Base-by-base conservation (phyloP, 2,888 invertebrate species). In the Tuberolachnus salignus region DNA sequence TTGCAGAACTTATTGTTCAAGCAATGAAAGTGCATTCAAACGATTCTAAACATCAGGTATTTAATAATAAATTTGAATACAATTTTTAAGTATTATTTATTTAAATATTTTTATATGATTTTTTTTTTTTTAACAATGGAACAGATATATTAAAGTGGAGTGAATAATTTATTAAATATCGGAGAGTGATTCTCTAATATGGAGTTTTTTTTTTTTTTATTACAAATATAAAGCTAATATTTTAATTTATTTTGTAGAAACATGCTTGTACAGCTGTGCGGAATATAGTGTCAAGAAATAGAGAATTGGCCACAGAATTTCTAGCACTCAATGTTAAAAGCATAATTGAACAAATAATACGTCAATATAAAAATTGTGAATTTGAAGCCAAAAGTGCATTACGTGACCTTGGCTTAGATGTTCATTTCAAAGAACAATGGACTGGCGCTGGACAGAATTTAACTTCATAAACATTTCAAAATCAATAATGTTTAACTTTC, bases 311-410 rank as follows among this genome's bases (percentile, higher is more conserved):
- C 0, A 61, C 78, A 14, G 81, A 81, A 53, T 78, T 81, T 69
- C 51, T 81, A 8, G 72, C 51, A 2, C 67, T 78, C 0, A 78
- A 73, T 44, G 71, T 63, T 3, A 80, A 81, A 80, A 72, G 72
- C 13, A 66, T 70, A 44, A 71, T 81, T 13, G 44, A 72, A 78
- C 67, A 74, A 53, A 72, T 81, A 46, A 51, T 81, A 16, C 61
- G 21, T 57, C 71, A 67, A 61, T 53, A 80, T 53, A 78, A 59
- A 67, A 69, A 73, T 69, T 81, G 81, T 23, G 51, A 64, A 4
- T 81, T 81, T 69, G 81, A 81, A 63, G 80, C 80, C 1, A 81
- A 81, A 44, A 78, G 75, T 42, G 81, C 80, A 14, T 21, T 81
- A 16, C 57, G 81, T 64, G 67, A 72, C 34, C 71, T 81, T n/a